Evolutionary conservation across 2,113 vertebrate species (phyloP), one percentile per base, ranked within the genome.

Genomic region (Sebastes fasciatus): DNA sequence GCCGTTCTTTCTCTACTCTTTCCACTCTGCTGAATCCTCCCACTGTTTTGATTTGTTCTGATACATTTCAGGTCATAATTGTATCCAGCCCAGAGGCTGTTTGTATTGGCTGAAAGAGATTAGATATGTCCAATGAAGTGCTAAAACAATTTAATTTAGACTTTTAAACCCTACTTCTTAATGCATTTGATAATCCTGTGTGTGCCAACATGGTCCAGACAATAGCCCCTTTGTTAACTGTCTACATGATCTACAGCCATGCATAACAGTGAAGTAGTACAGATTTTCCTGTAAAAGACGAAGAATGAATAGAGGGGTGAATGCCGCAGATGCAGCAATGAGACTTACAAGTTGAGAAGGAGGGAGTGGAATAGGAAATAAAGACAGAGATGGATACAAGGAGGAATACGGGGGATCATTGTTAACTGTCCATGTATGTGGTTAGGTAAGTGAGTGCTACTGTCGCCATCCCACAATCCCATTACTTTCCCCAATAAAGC

Each of bases 401-500:
- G 7, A 58, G 60, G 69, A 26, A 74, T 48, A 54, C 45, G 5
- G 4, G 26, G 69, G 84, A 83, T 84, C 86, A 62, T 67, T 74
- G 82, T 77, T 84, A 82, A 82, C 63, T 68, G 76, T 77, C 75
- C 23, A 42, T 76, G 69, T 86, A 88, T 70, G 71, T 43, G 55
- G 72, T 84, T 67, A 80, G 88, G 80, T 87, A 82, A 84, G 74
- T 80, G 86, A 87, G 80, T 21, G 82, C 69, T 45, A 84, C 77
- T 83, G 79, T 86, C 80, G 60, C 88, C 61, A 46, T 71, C 66
- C 79, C 66, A 74, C 77, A 71, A 88, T 84, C 90, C 91, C 84
- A 93, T 94, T 93, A 94, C 91, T 88, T 88, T 88, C 55, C 60
- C 82, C 86, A 93, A 94, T 93, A 87, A 93, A 83, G 82, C 54